Evolutionary conservation across 2,797 vertebrate species (phyloP).

Genomic region (Amblyraja radiata): DNA sequence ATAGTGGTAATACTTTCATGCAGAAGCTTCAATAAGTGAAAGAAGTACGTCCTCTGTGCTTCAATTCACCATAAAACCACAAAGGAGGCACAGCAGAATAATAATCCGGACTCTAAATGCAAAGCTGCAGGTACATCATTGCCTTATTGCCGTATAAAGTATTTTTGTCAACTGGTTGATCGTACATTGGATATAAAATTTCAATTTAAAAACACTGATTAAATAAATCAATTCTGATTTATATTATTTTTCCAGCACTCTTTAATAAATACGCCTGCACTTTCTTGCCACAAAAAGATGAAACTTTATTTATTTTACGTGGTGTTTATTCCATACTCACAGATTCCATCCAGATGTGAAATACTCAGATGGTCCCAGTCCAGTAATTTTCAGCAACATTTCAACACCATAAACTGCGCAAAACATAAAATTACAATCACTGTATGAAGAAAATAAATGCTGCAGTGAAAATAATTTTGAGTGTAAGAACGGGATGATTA

Average conservation of each 20-base stretch:
- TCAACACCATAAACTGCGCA: constrained; percentile 84
- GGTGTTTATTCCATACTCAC: constrained; percentile 65
- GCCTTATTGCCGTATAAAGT: neutral
- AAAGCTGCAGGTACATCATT: neutral
- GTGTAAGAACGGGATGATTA: neutral
- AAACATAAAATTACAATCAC: neutral
- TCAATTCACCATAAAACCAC: neutral
- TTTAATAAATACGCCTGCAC: neutral
- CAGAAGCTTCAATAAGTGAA: neutral
- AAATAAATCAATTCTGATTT: neutral
- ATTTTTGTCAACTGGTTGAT: neutral
- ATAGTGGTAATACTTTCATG: neutral
- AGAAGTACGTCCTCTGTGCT: neutral
- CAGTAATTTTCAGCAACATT: constrained; percentile 83
- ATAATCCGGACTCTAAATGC: neutral
- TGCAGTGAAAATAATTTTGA: neutral
- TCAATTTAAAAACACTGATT: neutral
- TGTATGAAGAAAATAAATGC: neutral
- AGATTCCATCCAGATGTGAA: constrained; percentile 95
- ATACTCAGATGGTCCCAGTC: constrained; percentile 84
- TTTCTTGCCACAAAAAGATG: neutral
- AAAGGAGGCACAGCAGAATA: neutral
- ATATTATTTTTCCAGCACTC: neutral
- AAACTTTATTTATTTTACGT: neutral
- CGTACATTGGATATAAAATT: neutral